Evolutionary conservation across 2,113 vertebrate genomes (phyloP), one percentile per base, ranked within the genome.

Genomic region (Pseudolaguvia tuberculata): DNA sequence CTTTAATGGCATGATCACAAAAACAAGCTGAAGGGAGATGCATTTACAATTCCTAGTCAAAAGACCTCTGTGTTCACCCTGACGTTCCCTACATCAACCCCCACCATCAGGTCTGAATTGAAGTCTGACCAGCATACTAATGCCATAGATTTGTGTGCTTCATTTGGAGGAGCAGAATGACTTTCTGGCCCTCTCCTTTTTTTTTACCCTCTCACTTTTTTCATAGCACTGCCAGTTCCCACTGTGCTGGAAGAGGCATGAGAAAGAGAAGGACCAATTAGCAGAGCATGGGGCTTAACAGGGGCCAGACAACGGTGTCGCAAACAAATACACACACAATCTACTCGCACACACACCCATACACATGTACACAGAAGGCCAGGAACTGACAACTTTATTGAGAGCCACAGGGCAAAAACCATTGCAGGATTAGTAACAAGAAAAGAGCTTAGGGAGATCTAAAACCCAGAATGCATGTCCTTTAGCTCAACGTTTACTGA

Each of bases 21-120:
- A 74, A 80, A 82, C 48, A 78, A 68, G 74, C 35, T 72, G 50
- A 77, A 71, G 67, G 57, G 68, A 76, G 45, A 72, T 62, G 83
- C 85, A 86, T 75, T 86, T 86, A 86, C 81, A 85, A 84, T 70
- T 23, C 50, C 63, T 77, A 78, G 68, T 86, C 84, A 79, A 81
- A 84, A 73, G 78, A 75, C 80, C 85, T 9, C 79, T 75, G 56
- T 55, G 21, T 78, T 81, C 75, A 48, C 69, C 69, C 23, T 29
- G 42, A 42, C 31, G 52, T 56, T 39, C 73, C 45, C 56, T 45
- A 65, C 39, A 25, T 66, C 63, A 35, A 69, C 59, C 47, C 52
- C 70, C 66, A 23, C 65, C 71, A 67, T 55, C 58, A 82, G 76
- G 72, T 83, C 78, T 74, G 27, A 63, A 77, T 62, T 25, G 53